Evolutionary conservation across 2,797 vertebrate genomes (phyloP), one percentile per base, ranked within the genome.

Genomic region (Spatula clypeata): DNA sequence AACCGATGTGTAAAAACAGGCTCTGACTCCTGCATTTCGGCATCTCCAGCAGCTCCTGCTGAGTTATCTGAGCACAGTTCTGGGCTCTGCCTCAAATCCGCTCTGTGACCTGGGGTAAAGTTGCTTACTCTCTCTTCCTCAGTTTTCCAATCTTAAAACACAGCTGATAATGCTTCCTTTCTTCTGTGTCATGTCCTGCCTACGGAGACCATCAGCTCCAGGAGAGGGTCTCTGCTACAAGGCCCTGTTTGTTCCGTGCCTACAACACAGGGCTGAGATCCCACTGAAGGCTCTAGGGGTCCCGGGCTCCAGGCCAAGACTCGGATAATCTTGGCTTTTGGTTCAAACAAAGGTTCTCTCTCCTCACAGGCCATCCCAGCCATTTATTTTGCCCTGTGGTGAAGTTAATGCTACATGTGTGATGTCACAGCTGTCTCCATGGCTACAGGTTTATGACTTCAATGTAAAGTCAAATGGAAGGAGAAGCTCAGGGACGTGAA

Each of bases 341-440:
- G 81, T 82, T 97, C 92, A 95, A 89, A 96, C 91, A 93, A 92
- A 95, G 77, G 83, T 89, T 94, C 92, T 86, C 90, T 93, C 90
- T 96, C 92, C 94, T 97, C 34, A 3, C 64, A 87, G 80, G 47
- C 93, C 92, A 90, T 87, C 94, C 34, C 44, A 34, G 38, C 36
- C 91, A 83, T 93, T 94, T 96, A 90, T 87, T 96, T 97, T 91
- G 94, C 89, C 96, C 94, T 72, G 77, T 82, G 83, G 93, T 92
- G 88, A 95, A 97, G 93, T 94, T 94, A 97, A 95, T 17, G 64
- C 83, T 89, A 74, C 71, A 71, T 79, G 82, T 75, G 76, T 96
- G 93, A 95, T 97, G 96, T 94, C 96, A 94, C 84, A 66, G 38
- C n/a, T 24, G 91, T 91, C 96, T 88, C 95, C 84, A 82, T 53